A percentile compares a stretch with the other conserved stretches of the same genome.
Evolutionary conservation across 2,888 invertebrate species (phyloP).

Genomic region (Lydus trimaculatus): DNA sequence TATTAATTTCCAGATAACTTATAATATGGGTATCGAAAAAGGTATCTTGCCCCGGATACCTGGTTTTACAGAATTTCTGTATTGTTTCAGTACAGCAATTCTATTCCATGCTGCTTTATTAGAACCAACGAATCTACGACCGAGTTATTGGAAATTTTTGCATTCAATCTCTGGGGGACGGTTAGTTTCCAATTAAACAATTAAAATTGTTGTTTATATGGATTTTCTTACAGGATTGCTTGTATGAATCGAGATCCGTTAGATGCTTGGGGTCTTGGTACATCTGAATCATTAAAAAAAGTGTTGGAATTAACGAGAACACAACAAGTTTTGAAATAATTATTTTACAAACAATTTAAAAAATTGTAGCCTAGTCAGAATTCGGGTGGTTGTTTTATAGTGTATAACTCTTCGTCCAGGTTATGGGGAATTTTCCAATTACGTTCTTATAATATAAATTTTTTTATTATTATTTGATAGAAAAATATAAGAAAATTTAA

Average conservation of each 20-base stretch:
- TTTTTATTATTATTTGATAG: not conserved
- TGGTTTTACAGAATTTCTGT: conserved; percentile 74
- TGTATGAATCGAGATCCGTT: conserved; percentile 67
- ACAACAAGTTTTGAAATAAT: conserved; percentile 25
- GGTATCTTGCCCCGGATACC: conserved; percentile 73
- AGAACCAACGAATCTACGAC: conserved; percentile 79
- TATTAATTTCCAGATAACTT: conserved; percentile 67
- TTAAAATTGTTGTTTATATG: conserved; percentile 3
- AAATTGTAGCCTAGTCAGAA: conserved; percentile 19
- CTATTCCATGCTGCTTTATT: conserved; percentile 80
- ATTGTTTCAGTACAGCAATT: conserved; percentile 78
- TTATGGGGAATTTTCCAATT: not conserved
- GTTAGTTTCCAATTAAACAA: conserved; percentile 50
- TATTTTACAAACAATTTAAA: not conserved
- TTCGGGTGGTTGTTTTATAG: conserved; percentile 3
- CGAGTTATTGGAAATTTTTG: conserved; percentile 86
- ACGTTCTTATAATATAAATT: not conserved
- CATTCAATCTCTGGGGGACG: conserved; percentile 75
- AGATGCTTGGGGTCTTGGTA: conserved; percentile 68
- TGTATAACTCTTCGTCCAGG: conserved; percentile 8
- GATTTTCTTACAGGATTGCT: conserved; percentile 62
- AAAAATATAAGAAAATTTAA: conserved; percentile 5
- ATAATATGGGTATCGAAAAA: conserved; percentile 72
- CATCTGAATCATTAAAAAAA: conserved; percentile 62
- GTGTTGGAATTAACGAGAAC: conserved; percentile 61